These are phyloP conservation scores for Sus cebifrons DNA, from an alignment of 2,797 vertebrate species.

Conservation along the genomic window DNA sequence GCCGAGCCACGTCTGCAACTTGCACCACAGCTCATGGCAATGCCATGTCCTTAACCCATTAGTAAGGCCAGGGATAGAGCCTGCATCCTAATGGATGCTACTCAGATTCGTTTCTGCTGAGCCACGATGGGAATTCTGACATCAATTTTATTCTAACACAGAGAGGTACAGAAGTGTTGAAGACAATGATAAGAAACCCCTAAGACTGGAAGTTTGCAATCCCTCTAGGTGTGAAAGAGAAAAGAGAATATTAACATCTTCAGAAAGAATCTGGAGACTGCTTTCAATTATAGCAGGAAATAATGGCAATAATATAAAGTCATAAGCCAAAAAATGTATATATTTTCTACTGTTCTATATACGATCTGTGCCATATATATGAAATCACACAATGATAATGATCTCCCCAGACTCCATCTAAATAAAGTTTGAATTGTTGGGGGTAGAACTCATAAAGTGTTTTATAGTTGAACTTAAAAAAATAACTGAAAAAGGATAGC, in stretches of 20 bases:
- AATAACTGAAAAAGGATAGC: background rate
- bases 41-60: too few species aligned
- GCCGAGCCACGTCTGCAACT: too few species aligned
- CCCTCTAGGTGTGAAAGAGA: background rate
- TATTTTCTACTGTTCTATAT: background rate
- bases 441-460: background rate
- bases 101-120: too few species aligned
- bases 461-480: background rate
- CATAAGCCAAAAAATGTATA: background rate
- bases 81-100: too few species aligned
- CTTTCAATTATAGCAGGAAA: constrained; percentile 81
- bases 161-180: constrained; percentile 80
- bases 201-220: constrained; percentile 84
- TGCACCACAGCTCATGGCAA: too few species aligned
- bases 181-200: constrained; percentile 82
- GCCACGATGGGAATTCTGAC: constrained; percentile 56
- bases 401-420: background rate
- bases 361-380: background rate
- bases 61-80: too few species aligned
- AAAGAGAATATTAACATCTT: constrained; percentile 59
- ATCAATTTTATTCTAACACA: constrained; percentile 84
- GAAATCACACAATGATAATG: background rate
- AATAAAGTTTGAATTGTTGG: background rate
- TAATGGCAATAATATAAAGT: constrained; percentile 57
- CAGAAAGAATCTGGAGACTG: constrained; percentile 78